Base-by-base conservation (phyloP, 1,140 invertebrate genomes). In the Bombus pyrosoma region DNA sequence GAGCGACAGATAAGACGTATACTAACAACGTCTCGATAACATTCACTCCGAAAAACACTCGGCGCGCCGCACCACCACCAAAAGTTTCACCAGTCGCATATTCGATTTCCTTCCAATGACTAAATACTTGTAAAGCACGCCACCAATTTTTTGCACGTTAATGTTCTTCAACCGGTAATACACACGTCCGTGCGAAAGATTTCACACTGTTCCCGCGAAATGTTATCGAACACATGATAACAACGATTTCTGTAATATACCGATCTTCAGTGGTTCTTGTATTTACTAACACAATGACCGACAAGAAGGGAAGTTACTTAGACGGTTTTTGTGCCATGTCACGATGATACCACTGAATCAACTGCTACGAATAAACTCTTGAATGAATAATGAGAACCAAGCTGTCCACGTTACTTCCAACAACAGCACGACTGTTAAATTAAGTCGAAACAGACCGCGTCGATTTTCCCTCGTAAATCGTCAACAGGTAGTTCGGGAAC, bases 401-500 rank as follows among this genome's bases (percentile, higher is more conserved):
- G 25, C 8, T 4, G 12, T 43, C n/a, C 32, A 12, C 32, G 64
- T n/a, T 41, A 8, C 6, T 13, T 39, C n/a, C 37, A 71, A 37
- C 62, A 32, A 41, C 13, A 28, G 37, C 28, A 34, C 32, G 43
- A 47, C 6, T 6, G 12, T 28, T n/a, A 34, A 47, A 77, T 64
- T 32, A 39, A 37, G 10, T 57, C 53, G 57, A 81, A 62, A 43
- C 43, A 47, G 77, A n/a, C 75, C 47, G 77, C 87, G 89, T 92
- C 88, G 88, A 93, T 94, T 92, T 92, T 92, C 89, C 89, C 90
- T 91, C 92, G 92, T 92, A 90, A 92, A 91, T 89, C 89, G 90
- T 93, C 93, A 94, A 94, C 93, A 94, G 93, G 93, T 93, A 93
- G 93, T 94, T 93, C 81, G 69, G 72, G 88, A 87, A 83, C 77